phyloP scores from a whole-genome alignment of 2,113 vertebrate genomes.

The Eulemur rufifrons region DNA sequence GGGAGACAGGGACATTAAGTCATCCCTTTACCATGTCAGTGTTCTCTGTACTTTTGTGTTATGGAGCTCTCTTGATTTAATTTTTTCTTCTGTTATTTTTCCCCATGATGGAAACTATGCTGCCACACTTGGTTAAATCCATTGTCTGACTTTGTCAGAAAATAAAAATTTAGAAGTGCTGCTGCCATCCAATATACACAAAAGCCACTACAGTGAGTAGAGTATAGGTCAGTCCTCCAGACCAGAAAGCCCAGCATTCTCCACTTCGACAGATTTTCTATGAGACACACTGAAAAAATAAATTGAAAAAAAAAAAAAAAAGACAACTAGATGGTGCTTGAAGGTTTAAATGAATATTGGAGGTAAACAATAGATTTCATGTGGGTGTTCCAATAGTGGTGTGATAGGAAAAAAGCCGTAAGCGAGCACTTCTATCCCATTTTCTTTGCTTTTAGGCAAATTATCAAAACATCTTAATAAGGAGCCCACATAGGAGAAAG shows the following conservation, averaged over 20 bases:
- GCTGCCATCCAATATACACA: not conserved
- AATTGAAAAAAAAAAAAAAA: not conserved
- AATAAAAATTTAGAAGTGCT: not conserved
- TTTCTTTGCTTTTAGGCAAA: slow-evolving; percentile 64
- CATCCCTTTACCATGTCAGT: not conserved
- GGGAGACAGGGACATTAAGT: not conserved
- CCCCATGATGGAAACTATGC: not conserved
- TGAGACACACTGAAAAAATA: not conserved
- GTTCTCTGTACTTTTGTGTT: not conserved
- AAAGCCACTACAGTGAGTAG: not conserved
- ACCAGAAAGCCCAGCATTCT: not conserved
- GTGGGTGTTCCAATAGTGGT: not conserved
- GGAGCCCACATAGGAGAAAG: slow-evolving; percentile 22
- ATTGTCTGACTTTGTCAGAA: not conserved
- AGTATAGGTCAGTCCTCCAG: not conserved
- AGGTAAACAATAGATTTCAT: not conserved
- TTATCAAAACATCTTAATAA: slow-evolving; percentile 58
- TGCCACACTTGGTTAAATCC: not conserved
- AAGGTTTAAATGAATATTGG: not conserved
- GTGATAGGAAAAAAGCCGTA: not conserved
- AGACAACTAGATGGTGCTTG: not conserved
- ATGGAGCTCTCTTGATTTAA: not conserved
- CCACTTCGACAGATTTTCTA: not conserved
- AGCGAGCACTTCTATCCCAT: not conserved
- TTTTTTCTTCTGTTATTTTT: not conserved